Evolutionary conservation across 2,113 vertebrate genomes (phyloP), one percentile per base, ranked within the genome.

Genomic region (Macquaria australasica): DNA sequence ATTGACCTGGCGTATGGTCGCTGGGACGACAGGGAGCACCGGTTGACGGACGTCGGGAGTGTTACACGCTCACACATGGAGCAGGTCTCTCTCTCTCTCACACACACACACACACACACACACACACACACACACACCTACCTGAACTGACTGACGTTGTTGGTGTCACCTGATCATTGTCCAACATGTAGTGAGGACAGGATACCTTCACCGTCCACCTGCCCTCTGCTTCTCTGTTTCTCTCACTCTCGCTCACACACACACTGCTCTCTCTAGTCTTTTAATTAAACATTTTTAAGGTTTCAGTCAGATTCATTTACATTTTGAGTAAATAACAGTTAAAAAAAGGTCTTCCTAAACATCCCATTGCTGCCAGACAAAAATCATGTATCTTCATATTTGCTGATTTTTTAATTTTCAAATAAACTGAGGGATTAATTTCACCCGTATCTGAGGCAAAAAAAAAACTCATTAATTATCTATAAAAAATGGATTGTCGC

Each of bases 1-100:
- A 99, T 99, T 0, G 98, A 99, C 92, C 90, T 99, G 88, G 98
- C 98, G 0, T 99, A 99, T 0, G 98, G 98, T 6, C 95, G 98
- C 67, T 99, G 98, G 98, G 98, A 99, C 10, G 98, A 99, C 73
- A 31, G 87, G 0, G 97, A 99, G 8, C 98, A 99, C 82, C 96
- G 98, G 8, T 96, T 99, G 84, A 99, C 97, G 0, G 98, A 99
- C 0, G 92, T 98, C 37, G 98, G 98, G 84, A 99, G 98, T 0
- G 98, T 98, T 34, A 97, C 97, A 1, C 94, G 96, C 0, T 84
- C 96, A 0, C 83, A 90, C 0, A n/a, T 75, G 50, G 89, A 85
- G 58, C 84, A 91, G 92, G 90, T 89, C 8, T 81, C 18, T 28
- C 4, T 55, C 50, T 10, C 63, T 15, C 66, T 28, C 75, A 56